phyloP scores from a whole-genome alignment of 2,113 vertebrate species.

The Nasalis larvatus region DNA sequence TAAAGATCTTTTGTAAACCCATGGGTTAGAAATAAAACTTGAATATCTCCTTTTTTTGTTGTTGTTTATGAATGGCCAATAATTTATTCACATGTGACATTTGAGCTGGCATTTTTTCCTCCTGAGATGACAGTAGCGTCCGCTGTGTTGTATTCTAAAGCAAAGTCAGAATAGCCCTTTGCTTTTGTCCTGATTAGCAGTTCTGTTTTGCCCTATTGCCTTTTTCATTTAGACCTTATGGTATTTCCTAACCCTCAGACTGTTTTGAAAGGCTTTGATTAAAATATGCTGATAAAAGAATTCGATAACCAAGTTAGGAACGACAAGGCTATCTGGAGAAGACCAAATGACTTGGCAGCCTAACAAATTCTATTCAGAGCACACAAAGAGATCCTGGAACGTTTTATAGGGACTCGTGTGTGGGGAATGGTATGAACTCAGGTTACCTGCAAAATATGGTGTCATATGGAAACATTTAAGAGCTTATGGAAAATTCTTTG shows the following conservation, averaged over 20 bases:
- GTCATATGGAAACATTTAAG: slow-evolving; percentile 87
- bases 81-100: slow-evolving; percentile 76
- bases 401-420: slow-evolving; percentile 83
- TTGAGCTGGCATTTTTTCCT: slow-evolving; percentile 66
- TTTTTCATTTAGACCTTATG: slow-evolving; percentile 59
- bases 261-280: slow-evolving; percentile 77
- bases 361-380: slow-evolving; percentile 78
- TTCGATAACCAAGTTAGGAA: slow-evolving; percentile 71
- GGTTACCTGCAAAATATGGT: slow-evolving; percentile 85
- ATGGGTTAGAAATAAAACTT: not conserved
- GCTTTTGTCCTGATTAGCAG: slow-evolving; percentile 52
- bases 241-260: slow-evolving; percentile 67
- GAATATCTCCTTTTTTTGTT: slow-evolving; percentile 42
- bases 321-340: slow-evolving; percentile 74
- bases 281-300: slow-evolving; percentile 77
- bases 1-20: not conserved
- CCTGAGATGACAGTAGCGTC: slow-evolving; percentile 63
- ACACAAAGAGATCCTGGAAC: slow-evolving; percentile 87
- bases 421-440: slow-evolving; percentile 84
- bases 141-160: not conserved
- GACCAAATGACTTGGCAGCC: slow-evolving; percentile 73
- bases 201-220: slow-evolving; percentile 41
- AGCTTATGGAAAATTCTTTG: slow-evolving; percentile 87
- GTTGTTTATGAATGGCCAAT: slow-evolving; percentile 54
- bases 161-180: slow-evolving; percentile 48